phyloP scores from a whole-genome alignment of 2,888 invertebrate genomes.

The Ochlodes sylvanus region DNA sequence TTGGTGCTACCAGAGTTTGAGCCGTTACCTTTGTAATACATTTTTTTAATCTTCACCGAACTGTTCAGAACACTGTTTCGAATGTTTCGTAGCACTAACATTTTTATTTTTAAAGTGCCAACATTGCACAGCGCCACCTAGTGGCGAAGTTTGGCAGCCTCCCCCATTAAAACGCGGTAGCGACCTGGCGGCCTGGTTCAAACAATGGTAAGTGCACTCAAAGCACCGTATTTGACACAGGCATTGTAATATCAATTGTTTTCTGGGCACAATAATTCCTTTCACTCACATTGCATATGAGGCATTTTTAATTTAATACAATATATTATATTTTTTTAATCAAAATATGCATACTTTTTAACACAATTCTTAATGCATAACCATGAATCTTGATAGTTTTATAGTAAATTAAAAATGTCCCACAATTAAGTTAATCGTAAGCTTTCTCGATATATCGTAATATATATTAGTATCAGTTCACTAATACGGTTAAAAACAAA shows the following conservation, averaged over 20 bases:
- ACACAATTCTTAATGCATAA: background rate
- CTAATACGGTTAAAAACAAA: constrained; percentile 66
- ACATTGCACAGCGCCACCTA: too few species aligned
- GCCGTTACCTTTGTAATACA: too few species aligned
- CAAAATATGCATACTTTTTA: background rate
- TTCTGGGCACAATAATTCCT: constrained; percentile 53
- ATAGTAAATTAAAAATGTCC: constrained; percentile 52
- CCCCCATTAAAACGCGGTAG: too few species aligned
- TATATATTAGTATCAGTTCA: constrained; percentile 68
- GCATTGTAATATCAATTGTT: constrained; percentile 66
- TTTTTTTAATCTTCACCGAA: too few species aligned
- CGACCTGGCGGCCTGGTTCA: background rate
- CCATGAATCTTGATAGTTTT: background rate
- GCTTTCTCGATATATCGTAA: constrained; percentile 55
- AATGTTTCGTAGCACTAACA: too few species aligned
- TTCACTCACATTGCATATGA: constrained; percentile 38
- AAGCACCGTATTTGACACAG: constrained; percentile 80
- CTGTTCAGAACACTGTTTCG: too few species aligned
- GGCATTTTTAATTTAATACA: constrained; percentile 28
- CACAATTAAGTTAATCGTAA: constrained; percentile 57
- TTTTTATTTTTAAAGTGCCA: too few species aligned
- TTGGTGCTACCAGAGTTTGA: too few species aligned
- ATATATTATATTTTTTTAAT: constrained; percentile 29
- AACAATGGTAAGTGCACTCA: constrained; percentile 11
- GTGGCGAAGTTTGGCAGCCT: too few species aligned